These are phyloP conservation scores for Drosophila ficusphila DNA, from an alignment of 1,140 invertebrate genomes.

Conservation along the genomic window DNA sequence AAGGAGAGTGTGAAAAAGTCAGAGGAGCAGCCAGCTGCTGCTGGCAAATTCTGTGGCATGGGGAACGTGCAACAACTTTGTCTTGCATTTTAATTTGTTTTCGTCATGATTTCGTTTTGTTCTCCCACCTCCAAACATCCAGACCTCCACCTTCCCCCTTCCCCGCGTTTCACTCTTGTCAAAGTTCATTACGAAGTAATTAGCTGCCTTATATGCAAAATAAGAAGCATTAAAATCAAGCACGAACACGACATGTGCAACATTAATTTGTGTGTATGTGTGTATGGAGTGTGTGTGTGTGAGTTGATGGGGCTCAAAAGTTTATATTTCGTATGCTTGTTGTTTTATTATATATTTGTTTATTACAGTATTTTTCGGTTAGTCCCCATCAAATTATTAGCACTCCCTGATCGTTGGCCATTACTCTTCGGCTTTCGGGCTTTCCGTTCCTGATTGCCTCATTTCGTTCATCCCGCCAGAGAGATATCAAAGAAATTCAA, in stretches of 20 bases:
- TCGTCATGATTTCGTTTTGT: slow-evolving; percentile 46
- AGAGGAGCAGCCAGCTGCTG: not conserved
- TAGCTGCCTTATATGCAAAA: slow-evolving; percentile 67
- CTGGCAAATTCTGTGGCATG: not conserved
- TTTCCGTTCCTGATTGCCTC: slow-evolving; percentile 42
- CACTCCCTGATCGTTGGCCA: slow-evolving; percentile 46
- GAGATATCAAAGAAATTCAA: slow-evolving; percentile 36
- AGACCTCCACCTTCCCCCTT: not conserved
- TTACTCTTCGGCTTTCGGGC: slow-evolving; percentile 27
- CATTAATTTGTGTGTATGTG: slow-evolving; percentile 40
- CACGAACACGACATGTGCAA: slow-evolving; percentile 68
- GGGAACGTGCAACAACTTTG: slow-evolving; percentile 50
- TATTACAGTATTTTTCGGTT: slow-evolving; percentile 24
- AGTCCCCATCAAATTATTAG: slow-evolving; percentile 51
- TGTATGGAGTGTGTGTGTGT: slow-evolving; percentile 18
- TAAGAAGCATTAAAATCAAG: slow-evolving; percentile 33
- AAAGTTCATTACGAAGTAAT: slow-evolving; percentile 83
- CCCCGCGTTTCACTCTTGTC: slow-evolving; percentile 53
- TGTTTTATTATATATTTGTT: slow-evolving; percentile 29
- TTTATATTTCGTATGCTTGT: slow-evolving; percentile 18
- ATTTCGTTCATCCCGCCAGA: slow-evolving; percentile 44
- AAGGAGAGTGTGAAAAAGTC: not conserved
- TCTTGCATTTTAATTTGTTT: slow-evolving; percentile 63
- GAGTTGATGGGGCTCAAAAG: slow-evolving; percentile 54
- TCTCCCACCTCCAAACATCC: slow-evolving; percentile 16